Conservation (phyloP, 2,888 invertebrate species). For the Agelastica alni region DNA sequence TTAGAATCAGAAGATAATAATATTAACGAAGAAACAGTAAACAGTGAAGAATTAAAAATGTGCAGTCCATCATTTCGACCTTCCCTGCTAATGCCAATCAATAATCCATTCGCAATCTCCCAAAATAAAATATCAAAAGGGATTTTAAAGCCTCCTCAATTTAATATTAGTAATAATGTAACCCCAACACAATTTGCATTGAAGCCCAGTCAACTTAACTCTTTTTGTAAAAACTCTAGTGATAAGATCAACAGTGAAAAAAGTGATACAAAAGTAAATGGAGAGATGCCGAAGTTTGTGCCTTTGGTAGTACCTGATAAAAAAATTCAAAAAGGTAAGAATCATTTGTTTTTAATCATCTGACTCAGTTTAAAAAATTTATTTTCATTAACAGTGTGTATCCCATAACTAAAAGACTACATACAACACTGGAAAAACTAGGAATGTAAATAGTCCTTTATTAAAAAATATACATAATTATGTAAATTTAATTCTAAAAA, state of each 20-base stretch:
- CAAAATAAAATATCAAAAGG: conserved; percentile 38
- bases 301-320: conserved; percentile 47
- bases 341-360: no score
- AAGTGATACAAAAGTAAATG: conserved; percentile 45
- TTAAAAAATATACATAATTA: no score
- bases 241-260: conserved; percentile 37
- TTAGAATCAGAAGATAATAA: conserved; percentile 45
- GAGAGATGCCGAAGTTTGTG: conserved; percentile 52
- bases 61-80: conserved; percentile 40
- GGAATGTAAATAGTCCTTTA: no score
- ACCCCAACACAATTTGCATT: conserved; percentile 42
- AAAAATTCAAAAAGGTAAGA: conserved; percentile 29
- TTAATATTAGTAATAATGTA: conserved; percentile 39
- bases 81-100: conserved; percentile 35
- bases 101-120: conserved; percentile 41
- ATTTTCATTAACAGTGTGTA: no score
- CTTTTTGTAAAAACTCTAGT: conserved; percentile 41
- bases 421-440: no score
- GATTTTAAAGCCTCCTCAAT: conserved; percentile 47
- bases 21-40: conserved; percentile 29
- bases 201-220: conserved; percentile 53
- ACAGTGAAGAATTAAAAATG: conserved; percentile 42
- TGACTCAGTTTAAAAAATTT: no score
- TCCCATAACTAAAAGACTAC: no score
- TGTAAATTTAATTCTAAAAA: no score